Evolutionary conservation across 2,797 vertebrate species (phyloP).

Genomic region (Scarus forsteni): DNA sequence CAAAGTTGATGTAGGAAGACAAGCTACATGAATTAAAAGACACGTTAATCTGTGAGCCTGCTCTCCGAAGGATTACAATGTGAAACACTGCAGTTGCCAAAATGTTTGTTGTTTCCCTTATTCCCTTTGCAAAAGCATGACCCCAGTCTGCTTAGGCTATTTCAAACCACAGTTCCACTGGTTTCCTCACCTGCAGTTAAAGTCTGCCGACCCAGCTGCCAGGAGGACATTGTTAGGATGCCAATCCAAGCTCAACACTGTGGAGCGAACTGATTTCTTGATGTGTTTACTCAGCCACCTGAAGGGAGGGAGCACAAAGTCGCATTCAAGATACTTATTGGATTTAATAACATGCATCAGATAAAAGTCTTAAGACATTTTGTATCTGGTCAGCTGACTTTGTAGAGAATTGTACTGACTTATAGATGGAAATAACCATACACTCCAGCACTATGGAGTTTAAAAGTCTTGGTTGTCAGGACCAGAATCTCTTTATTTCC

Average conservation of each 20-base stretch:
- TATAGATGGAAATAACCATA: not conserved
- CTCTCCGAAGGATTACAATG: not conserved
- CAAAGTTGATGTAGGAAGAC: no score
- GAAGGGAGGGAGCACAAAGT: conserved; percentile 16
- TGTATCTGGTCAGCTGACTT: not conserved
- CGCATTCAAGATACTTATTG: not conserved
- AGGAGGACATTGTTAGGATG: conserved; percentile 89
- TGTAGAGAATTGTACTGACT: not conserved
- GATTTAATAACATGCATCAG: not conserved
- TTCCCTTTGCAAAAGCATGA: not conserved
- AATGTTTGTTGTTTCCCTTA: not conserved
- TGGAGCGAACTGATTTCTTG: conserved; percentile 83
- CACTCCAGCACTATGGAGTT: not conserved
- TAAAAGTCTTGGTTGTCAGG: not conserved
- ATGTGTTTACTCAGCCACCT: conserved; percentile 92
- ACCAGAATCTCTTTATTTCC: not conserved
- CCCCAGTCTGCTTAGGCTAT: not conserved
- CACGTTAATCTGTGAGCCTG: not conserved
- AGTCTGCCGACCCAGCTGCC: conserved; percentile 82
- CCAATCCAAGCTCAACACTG: conserved; percentile 85
- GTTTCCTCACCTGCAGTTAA: conserved; percentile 84
- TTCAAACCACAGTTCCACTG: not conserved
- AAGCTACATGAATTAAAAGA: no score
- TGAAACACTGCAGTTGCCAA: not conserved
- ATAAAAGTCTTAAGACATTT: not conserved